Evolutionary conservation across 2,797 vertebrate species (phyloP).

Genomic region (Botia kubotai): DNA sequence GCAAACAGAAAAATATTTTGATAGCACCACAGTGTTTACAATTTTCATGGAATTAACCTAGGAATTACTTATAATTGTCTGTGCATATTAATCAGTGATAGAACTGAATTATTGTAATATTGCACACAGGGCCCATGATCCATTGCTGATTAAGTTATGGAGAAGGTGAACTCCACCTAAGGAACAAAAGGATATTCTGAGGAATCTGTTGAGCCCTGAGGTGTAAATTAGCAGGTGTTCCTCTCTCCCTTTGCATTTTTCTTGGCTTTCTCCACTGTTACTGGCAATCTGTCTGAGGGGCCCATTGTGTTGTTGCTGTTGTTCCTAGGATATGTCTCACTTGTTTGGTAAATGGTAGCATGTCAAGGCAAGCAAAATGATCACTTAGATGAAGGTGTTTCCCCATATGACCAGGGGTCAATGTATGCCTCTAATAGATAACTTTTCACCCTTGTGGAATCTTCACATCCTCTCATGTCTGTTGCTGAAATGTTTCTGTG

Average conservation of each 20-base stretch:
- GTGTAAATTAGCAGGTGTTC: constrained; percentile 74
- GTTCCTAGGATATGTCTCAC: constrained; percentile 67
- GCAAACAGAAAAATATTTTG: too few species aligned
- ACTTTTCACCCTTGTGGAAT: constrained; percentile 13
- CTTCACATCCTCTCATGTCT: background rate
- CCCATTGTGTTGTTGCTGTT: constrained; percentile 65
- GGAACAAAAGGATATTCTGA: constrained; percentile 63
- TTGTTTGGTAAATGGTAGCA: constrained; percentile 72
- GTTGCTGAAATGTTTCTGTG: background rate
- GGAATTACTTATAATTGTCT: too few species aligned
- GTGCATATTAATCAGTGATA: too few species aligned
- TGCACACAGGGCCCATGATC: background rate
- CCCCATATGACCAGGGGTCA: constrained; percentile 43
- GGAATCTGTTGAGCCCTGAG: constrained; percentile 68
- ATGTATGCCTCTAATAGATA: constrained; percentile 19
- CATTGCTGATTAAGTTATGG: background rate
- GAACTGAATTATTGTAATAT: too few species aligned
- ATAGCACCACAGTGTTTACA: too few species aligned
- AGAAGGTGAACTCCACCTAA: constrained; percentile 36
- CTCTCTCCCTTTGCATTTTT: constrained; percentile 32
- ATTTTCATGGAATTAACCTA: too few species aligned
- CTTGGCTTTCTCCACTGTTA: constrained; percentile 55
- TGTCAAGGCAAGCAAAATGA: constrained; percentile 73
- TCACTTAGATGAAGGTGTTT: constrained; percentile 61
- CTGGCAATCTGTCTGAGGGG: constrained; percentile 58